Percentiles rank a stretch among this genome's conserved stretches.
Evolutionary conservation across 2,113 vertebrate genomes (phyloP).

Genomic region (Promerops cafer): DNA sequence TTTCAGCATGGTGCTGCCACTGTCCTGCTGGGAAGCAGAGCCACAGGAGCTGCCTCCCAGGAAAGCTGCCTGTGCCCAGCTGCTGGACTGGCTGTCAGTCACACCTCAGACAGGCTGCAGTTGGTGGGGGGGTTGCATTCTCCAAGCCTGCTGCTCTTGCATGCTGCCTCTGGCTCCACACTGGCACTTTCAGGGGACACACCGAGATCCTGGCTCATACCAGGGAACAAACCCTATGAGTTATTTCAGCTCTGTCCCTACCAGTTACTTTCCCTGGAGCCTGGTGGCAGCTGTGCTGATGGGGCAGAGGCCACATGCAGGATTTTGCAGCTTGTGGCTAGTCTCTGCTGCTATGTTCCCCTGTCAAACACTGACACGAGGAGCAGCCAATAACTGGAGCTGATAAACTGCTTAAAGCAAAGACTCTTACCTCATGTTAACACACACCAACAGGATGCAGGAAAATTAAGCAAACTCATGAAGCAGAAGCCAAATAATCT

Average conservation of each 20-base stretch:
- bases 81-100: background rate
- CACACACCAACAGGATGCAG: background rate
- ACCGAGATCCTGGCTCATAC: background rate
- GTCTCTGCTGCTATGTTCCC: fast-evolving
- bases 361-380: background rate
- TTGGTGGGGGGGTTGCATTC: background rate
- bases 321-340: background rate
- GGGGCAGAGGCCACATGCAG: background rate
- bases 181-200: background rate
- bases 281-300: background rate
- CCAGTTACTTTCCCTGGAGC: background rate
- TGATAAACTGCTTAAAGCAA: background rate
- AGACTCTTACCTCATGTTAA: background rate
- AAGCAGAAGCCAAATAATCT: background rate
- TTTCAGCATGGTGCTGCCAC: background rate
- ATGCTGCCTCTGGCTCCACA: background rate
- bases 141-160: background rate
- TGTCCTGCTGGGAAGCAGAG: background rate
- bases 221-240: background rate
- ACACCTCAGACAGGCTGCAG: background rate
- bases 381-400: background rate
- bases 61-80: no score
- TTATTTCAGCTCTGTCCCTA: background rate
- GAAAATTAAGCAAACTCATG: background rate
- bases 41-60: background rate